These are phyloP conservation scores for Boulengeromyrus knoepffleri DNA, from an alignment of 2,113 vertebrate genomes.

Conservation along the genomic window DNA sequence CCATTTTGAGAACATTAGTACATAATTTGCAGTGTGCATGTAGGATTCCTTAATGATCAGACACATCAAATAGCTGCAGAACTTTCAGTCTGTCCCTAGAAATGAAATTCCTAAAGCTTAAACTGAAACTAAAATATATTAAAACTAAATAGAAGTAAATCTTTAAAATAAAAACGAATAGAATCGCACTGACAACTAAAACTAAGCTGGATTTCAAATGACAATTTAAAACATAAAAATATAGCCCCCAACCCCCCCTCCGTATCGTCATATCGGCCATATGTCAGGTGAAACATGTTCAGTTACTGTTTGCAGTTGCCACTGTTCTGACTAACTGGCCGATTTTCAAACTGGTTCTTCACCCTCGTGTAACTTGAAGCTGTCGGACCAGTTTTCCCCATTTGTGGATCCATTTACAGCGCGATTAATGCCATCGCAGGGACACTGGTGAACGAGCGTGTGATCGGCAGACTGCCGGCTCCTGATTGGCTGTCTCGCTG, in stretches of 20 bases:
- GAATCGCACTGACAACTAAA: no score
- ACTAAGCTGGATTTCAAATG: no score
- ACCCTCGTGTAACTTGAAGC: neutral
- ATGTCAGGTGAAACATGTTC: neutral
- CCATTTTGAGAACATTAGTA: neutral
- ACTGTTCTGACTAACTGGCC: neutral
- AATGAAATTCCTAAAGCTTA: neutral
- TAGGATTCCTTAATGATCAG: neutral
- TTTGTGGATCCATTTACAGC: neutral
- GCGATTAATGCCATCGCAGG: neutral
- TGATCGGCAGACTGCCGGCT: neutral
- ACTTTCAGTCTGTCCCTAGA: no score
- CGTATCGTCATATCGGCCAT: no score
- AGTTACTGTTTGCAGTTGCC: neutral
- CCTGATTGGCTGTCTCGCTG: neutral
- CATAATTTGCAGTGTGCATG: neutral
- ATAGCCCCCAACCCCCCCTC: neutral
- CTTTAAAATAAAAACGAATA: neutral
- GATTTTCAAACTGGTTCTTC: neutral
- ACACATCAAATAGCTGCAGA: neutral
- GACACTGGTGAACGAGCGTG: neutral
- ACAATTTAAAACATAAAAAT: no score
- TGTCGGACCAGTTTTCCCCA: neutral
- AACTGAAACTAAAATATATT: neutral
- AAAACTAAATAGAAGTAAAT: neutral